Percentiles rank a stretch among this genome's conserved stretches.
Conservation (phyloP, 2,888 invertebrate genomes). For the Eueremaeus valkanovi region DNA sequence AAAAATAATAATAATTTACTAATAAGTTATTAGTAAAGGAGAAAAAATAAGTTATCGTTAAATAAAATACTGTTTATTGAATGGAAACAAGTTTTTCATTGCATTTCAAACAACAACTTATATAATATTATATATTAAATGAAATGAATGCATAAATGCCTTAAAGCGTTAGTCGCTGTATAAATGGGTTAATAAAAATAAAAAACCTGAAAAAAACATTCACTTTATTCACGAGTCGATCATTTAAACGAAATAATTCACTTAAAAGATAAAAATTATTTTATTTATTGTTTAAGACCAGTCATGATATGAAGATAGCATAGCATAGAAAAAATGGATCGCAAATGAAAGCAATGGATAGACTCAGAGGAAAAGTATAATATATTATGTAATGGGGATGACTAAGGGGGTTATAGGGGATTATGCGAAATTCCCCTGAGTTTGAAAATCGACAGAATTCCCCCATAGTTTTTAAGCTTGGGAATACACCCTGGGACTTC, state of each 20-base stretch:
- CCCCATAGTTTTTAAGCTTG: too few species aligned
- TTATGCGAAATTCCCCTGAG: too few species aligned
- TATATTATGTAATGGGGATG: too few species aligned
- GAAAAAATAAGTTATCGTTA: neutral
- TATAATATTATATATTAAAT: neutral
- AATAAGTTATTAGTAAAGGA: neutral
- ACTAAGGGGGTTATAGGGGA: too few species aligned
- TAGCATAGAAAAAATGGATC: neutral
- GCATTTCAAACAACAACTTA: slow-evolving; percentile 14
- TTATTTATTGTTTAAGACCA: neutral
- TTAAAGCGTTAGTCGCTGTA: neutral
- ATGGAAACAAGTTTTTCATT: neutral
- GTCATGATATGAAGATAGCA: slow-evolving; percentile 25
- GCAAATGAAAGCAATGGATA: neutral
- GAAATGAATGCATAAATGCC: neutral
- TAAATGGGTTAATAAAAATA: slow-evolving; percentile 17
- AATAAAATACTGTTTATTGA: neutral
- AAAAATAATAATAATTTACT: neutral
- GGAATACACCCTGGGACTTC: too few species aligned
- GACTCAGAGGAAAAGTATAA: neutral
- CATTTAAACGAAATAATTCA: slow-evolving; percentile 13
- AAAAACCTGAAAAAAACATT: neutral
- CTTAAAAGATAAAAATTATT: neutral
- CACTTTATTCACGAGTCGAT: slow-evolving; percentile 14
- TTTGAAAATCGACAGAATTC: too few species aligned